phyloP scores from a whole-genome alignment of 2,797 vertebrate species.

The Enteromius fasciolatus region DNA sequence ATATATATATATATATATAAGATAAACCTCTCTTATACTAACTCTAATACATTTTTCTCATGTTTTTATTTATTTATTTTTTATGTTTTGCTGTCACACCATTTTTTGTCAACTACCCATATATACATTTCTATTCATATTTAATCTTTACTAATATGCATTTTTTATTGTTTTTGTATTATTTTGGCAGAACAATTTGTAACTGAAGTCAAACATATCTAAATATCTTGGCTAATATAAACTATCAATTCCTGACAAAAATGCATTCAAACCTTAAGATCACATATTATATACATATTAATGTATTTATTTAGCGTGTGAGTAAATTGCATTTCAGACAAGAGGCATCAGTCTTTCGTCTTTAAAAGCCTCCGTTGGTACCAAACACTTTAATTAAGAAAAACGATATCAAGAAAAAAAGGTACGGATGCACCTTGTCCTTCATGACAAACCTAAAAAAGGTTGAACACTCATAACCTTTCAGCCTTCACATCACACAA shows the following conservation, averaged over 20 bases:
- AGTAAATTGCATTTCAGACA: background rate
- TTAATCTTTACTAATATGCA: background rate
- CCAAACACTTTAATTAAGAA: background rate
- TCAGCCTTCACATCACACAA: background rate
- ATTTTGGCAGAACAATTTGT: background rate
- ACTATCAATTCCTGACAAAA: background rate
- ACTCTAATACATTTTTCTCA: too few species aligned
- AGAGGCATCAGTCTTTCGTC: background rate
- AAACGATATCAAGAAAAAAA: background rate
- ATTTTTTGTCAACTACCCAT: too few species aligned
- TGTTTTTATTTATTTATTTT: too few species aligned
- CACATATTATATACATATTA: too few species aligned
- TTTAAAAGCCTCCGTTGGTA: background rate
- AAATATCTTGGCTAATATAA: background rate
- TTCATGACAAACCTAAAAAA: constrained; percentile 19
- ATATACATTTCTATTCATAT: background rate
- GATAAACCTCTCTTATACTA: too few species aligned
- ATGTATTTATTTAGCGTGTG: background rate
- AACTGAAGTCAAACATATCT: background rate
- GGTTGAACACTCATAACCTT: constrained; percentile 12
- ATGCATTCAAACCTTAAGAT: background rate
- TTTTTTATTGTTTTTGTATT: background rate
- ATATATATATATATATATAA: too few species aligned
- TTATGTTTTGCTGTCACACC: too few species aligned
- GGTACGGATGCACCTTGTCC: constrained; percentile 18